Conservation (phyloP, 2,113 vertebrate species). For the Ramphastos sulfuratus region DNA sequence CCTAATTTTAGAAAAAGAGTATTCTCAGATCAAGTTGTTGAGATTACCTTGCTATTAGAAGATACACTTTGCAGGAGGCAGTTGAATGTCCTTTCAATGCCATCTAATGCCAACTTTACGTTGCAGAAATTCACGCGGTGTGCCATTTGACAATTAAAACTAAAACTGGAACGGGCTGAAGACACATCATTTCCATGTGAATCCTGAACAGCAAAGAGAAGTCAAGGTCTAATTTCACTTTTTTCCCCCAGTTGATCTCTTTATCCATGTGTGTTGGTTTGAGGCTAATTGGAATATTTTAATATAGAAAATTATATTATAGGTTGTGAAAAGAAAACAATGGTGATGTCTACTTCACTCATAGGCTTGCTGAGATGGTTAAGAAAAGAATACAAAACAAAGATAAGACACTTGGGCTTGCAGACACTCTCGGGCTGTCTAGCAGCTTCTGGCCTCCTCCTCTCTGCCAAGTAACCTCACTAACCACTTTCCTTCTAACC, state of each 20-base stretch:
- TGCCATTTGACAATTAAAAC: not conserved
- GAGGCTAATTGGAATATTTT: no score
- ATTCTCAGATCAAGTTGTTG: not conserved
- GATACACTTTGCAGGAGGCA: not conserved
- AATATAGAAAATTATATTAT: no score
- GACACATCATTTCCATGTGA: not conserved
- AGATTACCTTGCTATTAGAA: not conserved
- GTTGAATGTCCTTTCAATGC: not conserved
- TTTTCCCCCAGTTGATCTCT: not conserved
- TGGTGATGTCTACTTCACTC: no score
- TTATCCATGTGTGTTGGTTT: no score
- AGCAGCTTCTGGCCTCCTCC: no score
- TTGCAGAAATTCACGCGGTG: not conserved
- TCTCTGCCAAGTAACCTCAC: no score
- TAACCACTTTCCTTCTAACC: no score
- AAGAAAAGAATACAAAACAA: no score
- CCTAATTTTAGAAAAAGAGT: not conserved
- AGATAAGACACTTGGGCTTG: no score
- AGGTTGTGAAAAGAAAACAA: no score
- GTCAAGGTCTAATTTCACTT: not conserved
- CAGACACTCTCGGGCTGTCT: no score
- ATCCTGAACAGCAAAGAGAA: not conserved
- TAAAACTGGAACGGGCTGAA: not conserved
- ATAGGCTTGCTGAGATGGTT: no score
- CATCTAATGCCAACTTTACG: rapidly evolving